These are phyloP conservation scores for Hoplostethus atlanticus DNA, from an alignment of 2,797 vertebrate species.

Conservation along the genomic window DNA sequence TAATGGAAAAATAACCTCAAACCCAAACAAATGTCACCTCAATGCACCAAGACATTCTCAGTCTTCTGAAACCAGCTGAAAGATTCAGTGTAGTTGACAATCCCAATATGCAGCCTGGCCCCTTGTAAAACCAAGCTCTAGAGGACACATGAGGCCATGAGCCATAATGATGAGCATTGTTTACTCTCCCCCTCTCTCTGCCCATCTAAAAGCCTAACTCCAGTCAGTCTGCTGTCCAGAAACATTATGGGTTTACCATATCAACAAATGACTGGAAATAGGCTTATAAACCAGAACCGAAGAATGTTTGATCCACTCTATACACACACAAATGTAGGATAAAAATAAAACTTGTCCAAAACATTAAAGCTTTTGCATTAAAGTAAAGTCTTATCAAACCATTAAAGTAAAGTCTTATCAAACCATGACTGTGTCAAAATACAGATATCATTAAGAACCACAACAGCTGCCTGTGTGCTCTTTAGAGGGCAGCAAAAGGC, in stretches of 20 bases:
- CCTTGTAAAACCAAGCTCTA: constrained; percentile 4
- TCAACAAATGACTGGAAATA: constrained; percentile 16
- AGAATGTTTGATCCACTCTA: neutral
- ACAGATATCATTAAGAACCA: neutral
- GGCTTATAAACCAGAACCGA: neutral
- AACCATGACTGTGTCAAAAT: neutral
- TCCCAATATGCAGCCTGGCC: constrained; percentile 12
- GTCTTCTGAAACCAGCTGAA: constrained; percentile 3
- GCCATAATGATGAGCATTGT: constrained; percentile 26
- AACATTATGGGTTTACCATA: neutral
- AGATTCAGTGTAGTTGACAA: constrained; percentile 9
- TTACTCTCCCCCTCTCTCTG: neutral
- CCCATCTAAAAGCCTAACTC: neutral
- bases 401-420: too few species aligned
- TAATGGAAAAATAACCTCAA: too few species aligned
- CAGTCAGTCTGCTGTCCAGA: neutral
- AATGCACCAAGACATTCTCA: neutral
- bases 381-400: too few species aligned
- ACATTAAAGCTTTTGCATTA: too few species aligned
- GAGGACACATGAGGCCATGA: constrained; percentile 17
- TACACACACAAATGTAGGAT: neutral
- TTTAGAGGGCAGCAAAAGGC: neutral
- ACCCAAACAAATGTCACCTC: too few species aligned
- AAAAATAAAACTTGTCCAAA: neutral
- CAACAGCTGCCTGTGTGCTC: neutral